phyloP scores from a whole-genome alignment of 2,797 vertebrate genomes.

The Pristis pectinata region DNA sequence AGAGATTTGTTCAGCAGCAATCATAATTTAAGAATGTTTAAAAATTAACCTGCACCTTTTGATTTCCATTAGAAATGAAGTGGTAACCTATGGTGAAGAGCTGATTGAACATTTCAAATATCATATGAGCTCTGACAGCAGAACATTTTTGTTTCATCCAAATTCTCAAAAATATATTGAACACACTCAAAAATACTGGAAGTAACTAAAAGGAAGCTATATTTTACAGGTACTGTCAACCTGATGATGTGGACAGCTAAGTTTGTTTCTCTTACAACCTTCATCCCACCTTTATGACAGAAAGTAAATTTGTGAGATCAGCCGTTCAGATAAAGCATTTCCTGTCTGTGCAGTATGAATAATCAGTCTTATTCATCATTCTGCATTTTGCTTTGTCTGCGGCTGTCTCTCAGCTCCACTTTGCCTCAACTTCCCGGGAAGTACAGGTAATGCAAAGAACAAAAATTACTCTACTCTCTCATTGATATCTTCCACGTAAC shows the following conservation, averaged over 20 bases:
- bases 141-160: neutral
- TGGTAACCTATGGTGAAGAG: neutral
- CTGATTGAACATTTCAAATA: neutral
- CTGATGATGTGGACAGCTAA: neutral
- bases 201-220: neutral
- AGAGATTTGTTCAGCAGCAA: too few relatives aligned
- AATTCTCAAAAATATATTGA: neutral
- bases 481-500: neutral
- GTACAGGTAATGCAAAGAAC: neutral
- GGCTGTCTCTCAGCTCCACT: neutral
- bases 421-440: neutral
- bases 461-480: neutral
- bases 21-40: too few relatives aligned
- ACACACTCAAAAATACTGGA: neutral
- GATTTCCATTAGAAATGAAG: neutral
- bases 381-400: neutral
- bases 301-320: neutral
- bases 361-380: neutral
- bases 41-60: neutral
- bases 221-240: neutral
- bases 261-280: neutral
- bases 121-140: neutral
- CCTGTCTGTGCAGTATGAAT: neutral
- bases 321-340: neutral
- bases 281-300: neutral